phyloP scores from a whole-genome alignment of 2,888 invertebrate genomes.

The Ormyrus nitidulus region DNA sequence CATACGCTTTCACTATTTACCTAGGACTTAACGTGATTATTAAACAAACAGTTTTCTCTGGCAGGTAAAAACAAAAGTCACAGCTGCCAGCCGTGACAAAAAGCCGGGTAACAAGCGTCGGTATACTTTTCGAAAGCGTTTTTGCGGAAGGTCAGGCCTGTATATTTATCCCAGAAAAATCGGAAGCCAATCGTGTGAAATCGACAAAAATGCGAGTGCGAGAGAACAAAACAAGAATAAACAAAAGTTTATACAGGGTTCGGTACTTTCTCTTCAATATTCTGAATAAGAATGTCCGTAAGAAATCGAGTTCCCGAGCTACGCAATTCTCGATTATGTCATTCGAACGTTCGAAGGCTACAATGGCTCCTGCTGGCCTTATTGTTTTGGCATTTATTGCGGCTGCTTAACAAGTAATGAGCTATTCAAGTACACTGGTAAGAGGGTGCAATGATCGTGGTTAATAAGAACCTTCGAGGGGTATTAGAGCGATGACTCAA shows the following conservation, averaged over 20 bases:
- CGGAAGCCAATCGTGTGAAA: background rate
- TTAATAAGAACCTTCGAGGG: too few relatives aligned
- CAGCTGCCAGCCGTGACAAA: background rate
- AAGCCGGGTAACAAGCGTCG: background rate
- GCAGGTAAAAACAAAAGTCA: background rate
- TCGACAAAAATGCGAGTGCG: conserved; percentile 5
- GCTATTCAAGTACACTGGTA: too few relatives aligned
- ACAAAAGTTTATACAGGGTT: conserved; percentile 17
- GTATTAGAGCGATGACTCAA: too few relatives aligned
- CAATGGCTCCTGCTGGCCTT: background rate
- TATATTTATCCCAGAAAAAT: background rate
- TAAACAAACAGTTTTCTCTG: too few relatives aligned
- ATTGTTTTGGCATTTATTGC: conserved; percentile 7
- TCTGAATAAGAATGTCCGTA: conserved; percentile 34
- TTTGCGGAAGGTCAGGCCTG: background rate
- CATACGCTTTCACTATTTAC: too few relatives aligned
- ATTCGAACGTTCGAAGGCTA: conserved; percentile 35
- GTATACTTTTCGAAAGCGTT: background rate
- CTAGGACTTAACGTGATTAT: too few relatives aligned
- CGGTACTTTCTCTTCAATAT: conserved; percentile 49
- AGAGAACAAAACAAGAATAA: conserved; percentile 9
- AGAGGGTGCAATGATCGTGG: too few relatives aligned
- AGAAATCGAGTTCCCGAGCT: conserved; percentile 30
- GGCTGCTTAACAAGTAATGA: too few relatives aligned
- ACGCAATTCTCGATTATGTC: conserved; percentile 52